Conservation (phyloP, 2,113 vertebrate genomes). For the Archocentrus centrarchus region DNA sequence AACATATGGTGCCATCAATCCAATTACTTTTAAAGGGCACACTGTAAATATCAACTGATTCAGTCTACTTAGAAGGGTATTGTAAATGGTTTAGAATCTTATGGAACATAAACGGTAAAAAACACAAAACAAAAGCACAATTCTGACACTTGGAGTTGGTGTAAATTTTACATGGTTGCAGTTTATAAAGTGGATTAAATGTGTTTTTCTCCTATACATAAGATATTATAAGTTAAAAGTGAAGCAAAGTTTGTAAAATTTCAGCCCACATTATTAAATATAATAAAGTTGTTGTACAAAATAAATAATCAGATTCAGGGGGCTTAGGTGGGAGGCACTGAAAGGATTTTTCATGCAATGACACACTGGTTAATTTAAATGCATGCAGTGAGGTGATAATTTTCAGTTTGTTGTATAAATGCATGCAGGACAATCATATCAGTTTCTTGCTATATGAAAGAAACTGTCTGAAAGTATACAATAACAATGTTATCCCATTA, state of each 20-base stretch:
- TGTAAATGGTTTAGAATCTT: neutral
- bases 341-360: neutral
- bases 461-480: too few relatives aligned
- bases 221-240: neutral
- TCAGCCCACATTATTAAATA: neutral
- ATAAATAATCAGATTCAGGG: neutral
- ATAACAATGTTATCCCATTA: neutral
- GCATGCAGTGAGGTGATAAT: neutral
- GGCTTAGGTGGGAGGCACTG: neutral
- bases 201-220: neutral
- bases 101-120: neutral
- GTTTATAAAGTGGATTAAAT: neutral
- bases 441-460: too few relatives aligned
- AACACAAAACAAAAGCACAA: neutral
- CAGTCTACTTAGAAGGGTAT: neutral
- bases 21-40: constrained; percentile 3
- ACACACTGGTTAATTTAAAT: neutral
- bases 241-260: neutral
- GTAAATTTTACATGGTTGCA: neutral
- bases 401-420: neutral
- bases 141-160: too few relatives aligned
- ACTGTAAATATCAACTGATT: neutral
- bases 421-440: neutral
- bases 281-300: neutral
- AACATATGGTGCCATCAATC: neutral